A percentile compares a stretch with the other conserved stretches of the same genome.
These are phyloP conservation scores for Acrobeloides nanus DNA, from an alignment of 2,888 invertebrate species.

Conservation along the genomic window DNA sequence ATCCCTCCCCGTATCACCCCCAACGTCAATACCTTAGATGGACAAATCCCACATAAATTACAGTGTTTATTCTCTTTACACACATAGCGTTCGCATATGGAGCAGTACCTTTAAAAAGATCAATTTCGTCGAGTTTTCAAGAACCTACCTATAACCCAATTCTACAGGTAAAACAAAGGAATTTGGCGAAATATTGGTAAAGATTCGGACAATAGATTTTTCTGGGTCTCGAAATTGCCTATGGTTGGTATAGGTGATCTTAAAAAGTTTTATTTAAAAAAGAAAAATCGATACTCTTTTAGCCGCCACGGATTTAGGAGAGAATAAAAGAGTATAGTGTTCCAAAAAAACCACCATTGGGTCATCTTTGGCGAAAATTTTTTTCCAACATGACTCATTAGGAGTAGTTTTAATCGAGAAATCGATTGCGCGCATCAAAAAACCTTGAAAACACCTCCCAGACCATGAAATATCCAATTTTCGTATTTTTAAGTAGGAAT, in stretches of 20 bases:
- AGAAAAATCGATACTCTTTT: no score
- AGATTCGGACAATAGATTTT: conserved; percentile 39
- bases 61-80: conserved; percentile 37
- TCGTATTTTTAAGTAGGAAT: no score
- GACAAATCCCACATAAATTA: conserved; percentile 33
- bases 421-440: no score
- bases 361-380: no score
- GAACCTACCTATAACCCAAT: conserved; percentile 30
- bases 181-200: conserved; percentile 33
- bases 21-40: conserved; percentile 33
- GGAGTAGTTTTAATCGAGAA: no score
- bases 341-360: no score
- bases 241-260: conserved; percentile 46
- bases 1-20: neutral
- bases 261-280: conserved; percentile 6
- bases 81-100: conserved; percentile 36
- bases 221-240: conserved; percentile 29
- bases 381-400: no score
- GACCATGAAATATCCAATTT: no score
- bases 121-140: neutral
- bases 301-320: no score
- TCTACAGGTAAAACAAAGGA: conserved; percentile 28
- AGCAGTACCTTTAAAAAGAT: conserved; percentile 30
- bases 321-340: no score
- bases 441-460: no score